Evolutionary conservation across 2,113 vertebrate genomes (phyloP).

Genomic region (Pachypanchax playfairii): DNA sequence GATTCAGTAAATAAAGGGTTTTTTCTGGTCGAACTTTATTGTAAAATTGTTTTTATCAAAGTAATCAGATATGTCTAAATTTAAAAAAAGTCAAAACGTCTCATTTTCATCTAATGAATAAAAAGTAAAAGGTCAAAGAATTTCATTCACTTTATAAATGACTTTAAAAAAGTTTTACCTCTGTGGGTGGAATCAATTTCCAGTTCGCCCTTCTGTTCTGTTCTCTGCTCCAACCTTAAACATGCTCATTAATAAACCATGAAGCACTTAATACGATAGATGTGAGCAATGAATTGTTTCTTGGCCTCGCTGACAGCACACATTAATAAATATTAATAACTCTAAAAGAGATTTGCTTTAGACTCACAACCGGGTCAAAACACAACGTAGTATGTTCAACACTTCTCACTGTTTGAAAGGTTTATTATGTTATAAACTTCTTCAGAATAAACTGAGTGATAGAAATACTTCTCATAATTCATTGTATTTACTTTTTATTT

Average conservation of each 20-base stretch:
- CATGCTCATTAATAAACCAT: constrained; percentile 75
- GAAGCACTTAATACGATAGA: constrained; percentile 71
- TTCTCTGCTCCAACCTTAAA: constrained; percentile 52
- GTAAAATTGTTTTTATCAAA: constrained; percentile 13
- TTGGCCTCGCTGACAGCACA: constrained; percentile 63
- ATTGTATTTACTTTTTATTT: too few species aligned
- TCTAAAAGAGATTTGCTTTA: constrained; percentile 48
- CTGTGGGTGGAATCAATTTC: constrained; percentile 46
- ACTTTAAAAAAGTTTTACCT: constrained; percentile 61
- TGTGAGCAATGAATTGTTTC: constrained; percentile 73
- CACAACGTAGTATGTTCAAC: too few species aligned
- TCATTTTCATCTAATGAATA: constrained; percentile 20
- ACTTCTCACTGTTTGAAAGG: not conserved
- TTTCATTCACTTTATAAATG: constrained; percentile 46
- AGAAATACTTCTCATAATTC: too few species aligned
- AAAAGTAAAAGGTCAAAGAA: constrained; percentile 41
- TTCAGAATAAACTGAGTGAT: too few species aligned
- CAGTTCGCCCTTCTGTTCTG: constrained; percentile 37
- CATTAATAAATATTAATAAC: constrained; percentile 80
- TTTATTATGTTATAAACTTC: too few species aligned
- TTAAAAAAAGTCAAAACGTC: constrained; percentile 2
- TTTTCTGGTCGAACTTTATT: too few species aligned
- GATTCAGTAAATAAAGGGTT: too few species aligned
- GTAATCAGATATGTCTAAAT: constrained; percentile 4
- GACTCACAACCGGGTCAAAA: not conserved